Percentiles rank a stretch among this genome's conserved stretches.
phyloP scores from a whole-genome alignment of 2,888 invertebrate species.

The Oscheius sp. region DNA sequence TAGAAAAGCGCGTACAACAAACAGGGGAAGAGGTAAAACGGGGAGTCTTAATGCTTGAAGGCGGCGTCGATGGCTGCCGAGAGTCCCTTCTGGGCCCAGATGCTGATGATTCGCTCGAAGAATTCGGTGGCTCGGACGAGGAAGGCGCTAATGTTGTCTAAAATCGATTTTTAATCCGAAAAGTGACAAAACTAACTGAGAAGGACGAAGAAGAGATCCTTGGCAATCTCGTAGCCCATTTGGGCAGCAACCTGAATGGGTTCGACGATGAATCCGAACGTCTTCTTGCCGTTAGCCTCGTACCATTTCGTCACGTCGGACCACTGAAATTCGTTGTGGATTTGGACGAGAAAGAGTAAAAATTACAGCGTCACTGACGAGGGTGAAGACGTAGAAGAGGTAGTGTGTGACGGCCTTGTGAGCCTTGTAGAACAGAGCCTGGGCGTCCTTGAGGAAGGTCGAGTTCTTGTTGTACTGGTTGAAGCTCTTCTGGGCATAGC shows the following conservation, averaged over 20 bases:
- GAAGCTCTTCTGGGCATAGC: slow-evolving; percentile 21
- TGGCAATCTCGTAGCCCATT: slow-evolving; percentile 44
- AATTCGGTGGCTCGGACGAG: slow-evolving; percentile 14
- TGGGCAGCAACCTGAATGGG: slow-evolving; percentile 39
- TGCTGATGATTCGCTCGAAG: slow-evolving; percentile 15
- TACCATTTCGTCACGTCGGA: slow-evolving; percentile 44
- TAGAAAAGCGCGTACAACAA: neutral
- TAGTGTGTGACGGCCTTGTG: slow-evolving; percentile 45
- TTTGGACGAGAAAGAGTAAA: neutral
- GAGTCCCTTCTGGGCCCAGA: slow-evolving; percentile 31
- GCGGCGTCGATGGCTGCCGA: slow-evolving; percentile 25
- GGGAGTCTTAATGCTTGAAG: slow-evolving; percentile 13
- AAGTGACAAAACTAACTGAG: slow-evolving; percentile 31
- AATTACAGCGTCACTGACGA: slow-evolving; percentile 38
- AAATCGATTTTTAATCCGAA: neutral
- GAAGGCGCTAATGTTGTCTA: slow-evolving; percentile 13
- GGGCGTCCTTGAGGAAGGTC: neutral
- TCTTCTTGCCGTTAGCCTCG: slow-evolving; percentile 46
- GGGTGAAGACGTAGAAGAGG: slow-evolving; percentile 34
- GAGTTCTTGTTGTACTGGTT: slow-evolving; percentile 26
- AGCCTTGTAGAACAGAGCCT: slow-evolving; percentile 26
- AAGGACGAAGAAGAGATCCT: slow-evolving; percentile 36
- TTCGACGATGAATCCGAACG: slow-evolving; percentile 40
- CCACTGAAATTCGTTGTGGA: slow-evolving; percentile 18
- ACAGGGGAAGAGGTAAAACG: neutral